Conservation (phyloP, 2,797 vertebrate genomes). For the Sebastes matsubarae region DNA sequence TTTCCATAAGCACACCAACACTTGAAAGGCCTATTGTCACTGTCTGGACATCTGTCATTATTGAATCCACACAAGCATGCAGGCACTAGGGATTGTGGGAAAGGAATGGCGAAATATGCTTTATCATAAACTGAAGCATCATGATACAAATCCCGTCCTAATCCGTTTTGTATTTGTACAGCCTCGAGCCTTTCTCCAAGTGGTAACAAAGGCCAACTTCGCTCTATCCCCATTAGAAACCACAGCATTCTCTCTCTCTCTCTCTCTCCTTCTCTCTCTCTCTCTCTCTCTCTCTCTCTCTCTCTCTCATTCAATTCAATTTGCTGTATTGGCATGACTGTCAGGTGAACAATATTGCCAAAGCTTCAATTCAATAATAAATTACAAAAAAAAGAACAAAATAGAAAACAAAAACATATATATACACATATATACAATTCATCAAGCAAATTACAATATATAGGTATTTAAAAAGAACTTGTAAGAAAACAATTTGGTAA, state of each 20-base stretch:
- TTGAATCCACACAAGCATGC: conserved; percentile 18
- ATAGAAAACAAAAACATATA: no score
- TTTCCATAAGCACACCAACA: conserved; percentile 35
- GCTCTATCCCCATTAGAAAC: conserved; percentile 44
- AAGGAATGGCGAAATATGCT: conserved; percentile 36
- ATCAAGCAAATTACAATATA: no score
- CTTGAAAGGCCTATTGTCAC: conserved; percentile 35
- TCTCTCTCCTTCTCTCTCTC: conserved; percentile 18
- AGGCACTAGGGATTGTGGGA: conserved; percentile 19
- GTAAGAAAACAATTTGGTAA: no score
- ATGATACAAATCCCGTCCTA: conserved; percentile 38
- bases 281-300: conserved; percentile 4
- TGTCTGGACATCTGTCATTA: conserved; percentile 39
- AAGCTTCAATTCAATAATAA: no score
- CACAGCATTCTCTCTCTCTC: conserved; percentile 27
- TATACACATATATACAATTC: no score
- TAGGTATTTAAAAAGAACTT: no score
- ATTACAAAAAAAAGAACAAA: no score
- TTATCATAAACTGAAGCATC: conserved; percentile 36
- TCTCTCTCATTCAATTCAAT: not conserved
- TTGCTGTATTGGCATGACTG: no score
- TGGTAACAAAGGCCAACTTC: conserved; percentile 47
- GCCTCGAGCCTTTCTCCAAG: conserved; percentile 41
- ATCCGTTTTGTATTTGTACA: conserved; percentile 55
- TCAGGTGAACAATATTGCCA: no score